These are phyloP conservation scores for Acipenser ruthenus DNA, from an alignment of 2,797 vertebrate genomes.

Conservation along the genomic window DNA sequence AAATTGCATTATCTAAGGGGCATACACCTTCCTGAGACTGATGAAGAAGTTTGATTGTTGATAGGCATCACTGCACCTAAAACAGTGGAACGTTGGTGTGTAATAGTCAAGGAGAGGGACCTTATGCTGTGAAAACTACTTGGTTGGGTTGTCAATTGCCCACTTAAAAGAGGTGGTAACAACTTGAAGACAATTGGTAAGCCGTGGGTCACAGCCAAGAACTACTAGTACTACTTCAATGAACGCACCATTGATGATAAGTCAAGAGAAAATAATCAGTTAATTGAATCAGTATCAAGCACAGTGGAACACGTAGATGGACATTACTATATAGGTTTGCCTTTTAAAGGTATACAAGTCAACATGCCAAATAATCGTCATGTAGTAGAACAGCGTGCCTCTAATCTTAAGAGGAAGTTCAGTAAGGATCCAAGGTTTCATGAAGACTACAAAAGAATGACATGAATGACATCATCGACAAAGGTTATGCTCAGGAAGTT, in stretches of 20 bases:
- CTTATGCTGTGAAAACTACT: slow-evolving; percentile 20
- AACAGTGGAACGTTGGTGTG: slow-evolving; percentile 9
- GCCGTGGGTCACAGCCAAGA: neutral
- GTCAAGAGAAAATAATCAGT: slow-evolving; percentile 12
- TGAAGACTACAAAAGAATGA: slow-evolving; percentile 18
- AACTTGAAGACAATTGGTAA: too few species aligned
- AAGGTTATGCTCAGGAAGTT: slow-evolving; percentile 13
- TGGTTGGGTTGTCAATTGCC: slow-evolving; percentile 14
- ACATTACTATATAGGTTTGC: slow-evolving; percentile 21
- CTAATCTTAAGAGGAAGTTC: slow-evolving; percentile 14
- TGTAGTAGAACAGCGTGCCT: slow-evolving; percentile 20
- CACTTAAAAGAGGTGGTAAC: too few species aligned
- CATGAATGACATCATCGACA: slow-evolving; percentile 13
- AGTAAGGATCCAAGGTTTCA: slow-evolving; percentile 14
- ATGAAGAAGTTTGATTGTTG: slow-evolving; percentile 2
- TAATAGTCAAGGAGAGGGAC: slow-evolving; percentile 16
- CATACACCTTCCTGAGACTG: slow-evolving; percentile 8
- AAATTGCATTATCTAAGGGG: slow-evolving; percentile 19
- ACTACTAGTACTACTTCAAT: slow-evolving; percentile 13
- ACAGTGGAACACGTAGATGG: slow-evolving; percentile 6
- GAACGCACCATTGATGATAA: neutral
- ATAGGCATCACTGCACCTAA: slow-evolving; percentile 13
- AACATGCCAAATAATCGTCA: slow-evolving; percentile 53
- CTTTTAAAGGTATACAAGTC: slow-evolving; percentile 32
- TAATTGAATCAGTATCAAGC: slow-evolving; percentile 16